These are phyloP conservation scores for Ophraella communa DNA, from an alignment of 2,888 invertebrate species.

Conservation along the genomic window DNA sequence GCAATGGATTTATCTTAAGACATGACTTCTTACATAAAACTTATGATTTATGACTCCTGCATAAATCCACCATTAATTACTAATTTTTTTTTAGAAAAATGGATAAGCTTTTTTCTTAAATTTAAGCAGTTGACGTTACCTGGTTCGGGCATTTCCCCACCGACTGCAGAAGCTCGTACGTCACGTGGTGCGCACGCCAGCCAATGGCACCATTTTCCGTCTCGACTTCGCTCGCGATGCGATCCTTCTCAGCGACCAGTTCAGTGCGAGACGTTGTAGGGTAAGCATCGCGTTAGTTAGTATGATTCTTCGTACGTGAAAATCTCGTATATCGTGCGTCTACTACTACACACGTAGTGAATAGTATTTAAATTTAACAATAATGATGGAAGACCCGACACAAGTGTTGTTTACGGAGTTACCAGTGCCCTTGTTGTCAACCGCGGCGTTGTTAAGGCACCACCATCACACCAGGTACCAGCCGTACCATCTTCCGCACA, in stretches of 20 bases:
- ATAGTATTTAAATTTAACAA: too few species aligned
- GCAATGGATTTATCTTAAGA: too few species aligned
- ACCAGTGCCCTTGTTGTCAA: slow-evolving; percentile 64
- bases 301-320: slow-evolving; percentile 56
- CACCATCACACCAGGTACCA: slow-evolving; percentile 64
- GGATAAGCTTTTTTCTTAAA: neutral
- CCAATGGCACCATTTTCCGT: slow-evolving; percentile 55
- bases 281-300: slow-evolving; percentile 49
- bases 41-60: too few species aligned
- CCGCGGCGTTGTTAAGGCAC: slow-evolving; percentile 62
- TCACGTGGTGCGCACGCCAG: slow-evolving; percentile 64
- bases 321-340: slow-evolving; percentile 40
- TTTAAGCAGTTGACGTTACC: slow-evolving; percentile 5
- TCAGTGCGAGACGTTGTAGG: slow-evolving; percentile 55
- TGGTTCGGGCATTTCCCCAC: neutral
- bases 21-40: too few species aligned
- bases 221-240: slow-evolving; percentile 51
- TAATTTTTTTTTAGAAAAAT: too few species aligned
- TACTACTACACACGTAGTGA: too few species aligned
- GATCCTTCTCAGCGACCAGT: slow-evolving; percentile 50
- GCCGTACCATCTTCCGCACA: slow-evolving; percentile 72
- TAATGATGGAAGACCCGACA: slow-evolving; percentile 63
- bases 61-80: too few species aligned
- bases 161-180: neutral
- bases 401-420: slow-evolving; percentile 67